A percentile compares a stretch with the other conserved stretches of the same genome.
Conservation (phyloP, 2,113 vertebrate genomes). For the Azemiops feae region DNA sequence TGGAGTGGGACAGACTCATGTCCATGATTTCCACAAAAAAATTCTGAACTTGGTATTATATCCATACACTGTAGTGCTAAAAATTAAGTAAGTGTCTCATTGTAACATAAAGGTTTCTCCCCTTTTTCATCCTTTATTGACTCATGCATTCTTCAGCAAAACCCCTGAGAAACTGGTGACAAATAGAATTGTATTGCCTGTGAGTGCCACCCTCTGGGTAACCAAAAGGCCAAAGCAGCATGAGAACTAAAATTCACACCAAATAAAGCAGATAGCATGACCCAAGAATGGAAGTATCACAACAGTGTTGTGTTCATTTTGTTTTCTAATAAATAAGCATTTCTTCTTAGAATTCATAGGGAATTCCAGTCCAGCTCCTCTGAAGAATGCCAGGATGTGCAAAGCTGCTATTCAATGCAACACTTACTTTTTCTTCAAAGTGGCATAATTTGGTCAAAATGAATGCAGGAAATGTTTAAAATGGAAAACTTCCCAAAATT, state of each 20-base stretch:
- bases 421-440: background rate
- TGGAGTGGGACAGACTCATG: background rate
- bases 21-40: background rate
- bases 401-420: too few species aligned
- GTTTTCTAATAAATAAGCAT: background rate
- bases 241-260: background rate
- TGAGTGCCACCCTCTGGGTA: background rate
- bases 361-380: background rate
- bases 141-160: slow-evolving; percentile 11
- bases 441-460: background rate
- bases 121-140: background rate
- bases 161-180: background rate
- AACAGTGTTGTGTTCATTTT: background rate
- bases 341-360: background rate
- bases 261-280: background rate
- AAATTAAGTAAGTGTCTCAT: background rate
- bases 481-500: background rate
- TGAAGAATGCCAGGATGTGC: too few species aligned
- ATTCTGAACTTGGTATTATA: background rate
- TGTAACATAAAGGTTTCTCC: background rate
- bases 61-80: background rate
- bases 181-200: slow-evolving; percentile 5
- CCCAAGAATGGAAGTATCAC: background rate
- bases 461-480: background rate
- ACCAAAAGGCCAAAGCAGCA: background rate